A percentile compares a stretch with the other conserved stretches of the same genome.
Evolutionary conservation across 2,797 vertebrate species (phyloP).

Genomic region (Microctenopoma stevenorrisi): DNA sequence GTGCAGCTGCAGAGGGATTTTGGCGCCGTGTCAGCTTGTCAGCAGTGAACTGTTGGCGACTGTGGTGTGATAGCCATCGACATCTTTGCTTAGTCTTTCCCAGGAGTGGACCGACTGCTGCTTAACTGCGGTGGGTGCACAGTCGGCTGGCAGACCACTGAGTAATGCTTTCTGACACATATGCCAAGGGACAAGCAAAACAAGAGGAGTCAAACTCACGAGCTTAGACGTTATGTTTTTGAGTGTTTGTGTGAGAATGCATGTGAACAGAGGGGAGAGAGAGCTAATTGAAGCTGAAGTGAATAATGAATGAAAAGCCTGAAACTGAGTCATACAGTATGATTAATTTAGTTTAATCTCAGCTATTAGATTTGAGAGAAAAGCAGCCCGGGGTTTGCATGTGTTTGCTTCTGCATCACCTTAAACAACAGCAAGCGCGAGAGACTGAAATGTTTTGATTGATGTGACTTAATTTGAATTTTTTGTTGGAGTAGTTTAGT

Average conservation of each 20-base stretch:
- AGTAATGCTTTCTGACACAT: slow-evolving; percentile 40
- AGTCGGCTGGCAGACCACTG: slow-evolving; percentile 2
- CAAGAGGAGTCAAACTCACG: slow-evolving; percentile 32
- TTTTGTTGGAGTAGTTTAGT: background rate
- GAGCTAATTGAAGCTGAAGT: slow-evolving; percentile 37
- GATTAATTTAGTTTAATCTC: slow-evolving; percentile 49
- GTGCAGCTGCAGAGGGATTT: background rate
- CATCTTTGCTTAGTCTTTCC: slow-evolving; percentile 34
- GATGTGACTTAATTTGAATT: background rate
- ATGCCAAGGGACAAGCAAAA: slow-evolving; percentile 34
- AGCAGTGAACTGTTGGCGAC: slow-evolving; percentile 24
- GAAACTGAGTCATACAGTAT: slow-evolving; percentile 46
- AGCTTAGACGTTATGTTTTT: slow-evolving; percentile 4
- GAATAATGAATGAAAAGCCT: slow-evolving; percentile 59
- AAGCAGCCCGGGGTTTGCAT: slow-evolving; percentile 19
- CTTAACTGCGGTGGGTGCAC: slow-evolving; percentile 14
- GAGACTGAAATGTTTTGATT: background rate
- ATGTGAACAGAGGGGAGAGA: background rate
- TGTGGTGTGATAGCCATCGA: slow-evolving; percentile 29
- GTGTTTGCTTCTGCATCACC: slow-evolving; percentile 4
- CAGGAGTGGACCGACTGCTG: slow-evolving; percentile 36
- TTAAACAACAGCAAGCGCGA: slow-evolving; percentile 14
- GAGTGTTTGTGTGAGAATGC: slow-evolving; percentile 12
- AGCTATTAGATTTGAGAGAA: slow-evolving; percentile 30
- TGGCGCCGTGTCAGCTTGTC: slow-evolving; percentile 7